phyloP scores from a whole-genome alignment of 2,113 vertebrate genomes.

The Gnathonemus echidnorhynchus region DNA sequence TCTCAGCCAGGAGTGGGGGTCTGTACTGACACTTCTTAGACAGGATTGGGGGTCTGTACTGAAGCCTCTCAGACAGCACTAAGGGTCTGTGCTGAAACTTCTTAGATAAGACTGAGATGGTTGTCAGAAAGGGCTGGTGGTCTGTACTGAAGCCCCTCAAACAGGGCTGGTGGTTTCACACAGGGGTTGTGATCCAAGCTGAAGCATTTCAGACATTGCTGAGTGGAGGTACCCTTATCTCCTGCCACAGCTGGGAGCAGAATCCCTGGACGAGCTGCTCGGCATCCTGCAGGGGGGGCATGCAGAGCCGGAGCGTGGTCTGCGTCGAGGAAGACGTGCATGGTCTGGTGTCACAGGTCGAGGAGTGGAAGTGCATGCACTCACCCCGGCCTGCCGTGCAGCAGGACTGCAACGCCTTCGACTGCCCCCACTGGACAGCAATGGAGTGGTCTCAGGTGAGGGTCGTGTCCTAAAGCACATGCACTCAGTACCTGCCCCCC shows the following conservation, averaged over 20 bases:
- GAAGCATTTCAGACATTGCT: not conserved
- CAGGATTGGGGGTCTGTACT: no score
- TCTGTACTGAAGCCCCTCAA: not conserved
- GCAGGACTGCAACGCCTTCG: conserved; percentile 79
- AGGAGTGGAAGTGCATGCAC: conserved; percentile 92
- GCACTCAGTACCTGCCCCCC: not conserved
- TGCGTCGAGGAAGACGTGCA: conserved; percentile 84
- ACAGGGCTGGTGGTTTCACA: not conserved
- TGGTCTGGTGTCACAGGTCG: conserved; percentile 75
- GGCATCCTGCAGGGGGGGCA: conserved; percentile 79
- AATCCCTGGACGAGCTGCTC: conserved; percentile 90
- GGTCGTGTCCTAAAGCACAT: not conserved
- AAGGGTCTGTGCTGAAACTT: no score
- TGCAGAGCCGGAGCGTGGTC: conserved; percentile 78
- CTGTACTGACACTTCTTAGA: not conserved
- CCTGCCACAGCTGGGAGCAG: conserved; percentile 75
- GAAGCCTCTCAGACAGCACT: no score
- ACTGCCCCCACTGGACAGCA: conserved; percentile 87
- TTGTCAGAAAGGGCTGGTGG: not conserved
- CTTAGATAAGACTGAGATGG: no score
- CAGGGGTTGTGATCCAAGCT: not conserved
- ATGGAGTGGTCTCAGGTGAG: conserved; percentile 94
- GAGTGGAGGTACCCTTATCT: not conserved
- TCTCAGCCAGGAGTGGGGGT: not conserved
- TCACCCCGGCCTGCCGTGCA: conserved; percentile 70